Percentiles rank a stretch among this genome's conserved stretches.
phyloP scores from a whole-genome alignment of 2,113 vertebrate species.

The Trogon surrucura region DNA sequence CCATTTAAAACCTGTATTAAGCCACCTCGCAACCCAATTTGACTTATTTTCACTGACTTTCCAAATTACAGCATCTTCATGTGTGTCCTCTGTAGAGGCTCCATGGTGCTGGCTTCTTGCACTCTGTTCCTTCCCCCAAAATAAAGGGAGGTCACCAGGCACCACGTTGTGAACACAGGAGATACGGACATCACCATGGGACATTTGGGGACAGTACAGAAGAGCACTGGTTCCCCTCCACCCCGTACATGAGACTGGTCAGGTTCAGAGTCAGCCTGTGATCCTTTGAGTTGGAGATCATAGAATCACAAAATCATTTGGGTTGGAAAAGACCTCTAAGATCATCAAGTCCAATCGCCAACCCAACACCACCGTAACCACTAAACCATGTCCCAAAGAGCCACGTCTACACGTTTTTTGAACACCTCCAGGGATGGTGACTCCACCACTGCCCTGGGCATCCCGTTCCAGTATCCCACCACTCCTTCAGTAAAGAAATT shows the following conservation, averaged over 20 bases:
- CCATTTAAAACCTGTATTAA: background rate
- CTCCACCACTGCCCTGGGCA: no score
- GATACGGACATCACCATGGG: background rate
- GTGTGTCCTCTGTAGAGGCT: fast-evolving
- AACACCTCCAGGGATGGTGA: no score
- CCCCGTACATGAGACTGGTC: background rate
- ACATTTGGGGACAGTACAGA: background rate
- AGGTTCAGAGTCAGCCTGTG: background rate
- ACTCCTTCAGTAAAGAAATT: no score
- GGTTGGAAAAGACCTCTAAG: no score
- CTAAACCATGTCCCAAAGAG: no score
- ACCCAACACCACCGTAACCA: no score
- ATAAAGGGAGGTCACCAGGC: background rate
- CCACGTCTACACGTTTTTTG: no score
- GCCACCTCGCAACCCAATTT: background rate
- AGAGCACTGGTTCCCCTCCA: background rate
- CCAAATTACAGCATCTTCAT: background rate
- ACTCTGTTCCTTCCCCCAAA: background rate
- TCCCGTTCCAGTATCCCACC: no score
- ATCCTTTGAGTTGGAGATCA: background rate
- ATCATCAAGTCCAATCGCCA: no score
- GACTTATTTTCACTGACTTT: background rate
- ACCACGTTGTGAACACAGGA: background rate
- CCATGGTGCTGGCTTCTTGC: background rate
- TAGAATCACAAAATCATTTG: no score